Evolutionary conservation across 2,888 invertebrate genomes (phyloP).

Genomic region (Caenorhabditis imperialis): DNA sequence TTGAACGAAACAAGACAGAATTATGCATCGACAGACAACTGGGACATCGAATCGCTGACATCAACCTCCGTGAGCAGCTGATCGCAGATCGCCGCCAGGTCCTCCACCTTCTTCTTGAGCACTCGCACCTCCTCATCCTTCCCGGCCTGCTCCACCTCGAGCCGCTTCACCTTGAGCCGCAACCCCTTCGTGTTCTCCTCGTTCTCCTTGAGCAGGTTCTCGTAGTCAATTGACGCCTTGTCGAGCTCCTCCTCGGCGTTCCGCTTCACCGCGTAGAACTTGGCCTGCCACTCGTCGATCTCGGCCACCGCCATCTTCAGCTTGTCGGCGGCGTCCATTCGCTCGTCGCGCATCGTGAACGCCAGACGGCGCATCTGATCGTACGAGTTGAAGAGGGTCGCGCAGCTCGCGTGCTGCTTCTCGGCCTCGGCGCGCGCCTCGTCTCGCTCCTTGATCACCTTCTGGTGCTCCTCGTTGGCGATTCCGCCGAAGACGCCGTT

Average conservation of each 20-base stretch:
- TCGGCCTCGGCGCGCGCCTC: slow-evolving; percentile 31
- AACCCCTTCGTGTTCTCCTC: slow-evolving; percentile 45
- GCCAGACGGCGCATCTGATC: slow-evolving; percentile 18
- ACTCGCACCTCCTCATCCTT: slow-evolving; percentile 36
- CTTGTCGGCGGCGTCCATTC: slow-evolving; percentile 40
- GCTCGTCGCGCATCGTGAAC: slow-evolving; percentile 26
- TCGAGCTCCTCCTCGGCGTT: slow-evolving; percentile 41
- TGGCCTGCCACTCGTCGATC: slow-evolving; percentile 46
- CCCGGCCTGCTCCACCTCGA: slow-evolving; percentile 30
- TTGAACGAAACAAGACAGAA: not conserved
- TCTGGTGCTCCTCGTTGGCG: slow-evolving; percentile 34
- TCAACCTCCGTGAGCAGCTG: slow-evolving; percentile 49
- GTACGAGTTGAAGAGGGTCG: slow-evolving; percentile 14
- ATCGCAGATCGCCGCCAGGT: slow-evolving; percentile 46
- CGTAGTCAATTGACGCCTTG: slow-evolving; percentile 40
- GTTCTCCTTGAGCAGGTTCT: slow-evolving; percentile 30
- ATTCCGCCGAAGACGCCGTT: slow-evolving; percentile 13
- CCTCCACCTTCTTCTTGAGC: slow-evolving; percentile 25
- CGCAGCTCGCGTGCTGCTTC: slow-evolving; percentile 34
- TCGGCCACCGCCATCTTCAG: slow-evolving; percentile 37
- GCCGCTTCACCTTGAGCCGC: slow-evolving; percentile 23
- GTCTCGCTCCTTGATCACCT: slow-evolving; percentile 35
- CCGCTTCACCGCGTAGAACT: slow-evolving; percentile 34
- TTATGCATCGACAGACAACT: slow-evolving; percentile 32
- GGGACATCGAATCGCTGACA: slow-evolving; percentile 28